Evolutionary conservation across 2,113 vertebrate genomes (phyloP).

Genomic region (Eretmochelys imbricata): DNA sequence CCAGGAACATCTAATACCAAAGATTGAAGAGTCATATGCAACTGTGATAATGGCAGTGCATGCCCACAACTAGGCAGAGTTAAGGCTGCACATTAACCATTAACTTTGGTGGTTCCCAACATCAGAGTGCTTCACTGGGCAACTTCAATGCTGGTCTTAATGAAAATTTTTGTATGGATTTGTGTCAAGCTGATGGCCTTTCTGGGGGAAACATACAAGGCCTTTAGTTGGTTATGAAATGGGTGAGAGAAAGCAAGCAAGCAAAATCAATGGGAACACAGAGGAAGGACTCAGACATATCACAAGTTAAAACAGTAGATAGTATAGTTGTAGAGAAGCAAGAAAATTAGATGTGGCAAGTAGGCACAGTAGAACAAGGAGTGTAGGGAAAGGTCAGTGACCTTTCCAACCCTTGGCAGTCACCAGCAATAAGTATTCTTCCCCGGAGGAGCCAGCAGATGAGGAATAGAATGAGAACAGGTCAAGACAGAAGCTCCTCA

Average conservation of each 20-base stretch:
- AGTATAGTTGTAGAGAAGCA: neutral
- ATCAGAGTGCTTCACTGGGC: neutral
- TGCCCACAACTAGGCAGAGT: neutral
- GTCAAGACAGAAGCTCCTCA: neutral
- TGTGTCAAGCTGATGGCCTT: neutral
- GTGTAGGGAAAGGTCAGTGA: neutral
- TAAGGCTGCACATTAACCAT: neutral
- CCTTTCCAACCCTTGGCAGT: neutral
- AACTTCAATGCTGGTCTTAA: neutral
- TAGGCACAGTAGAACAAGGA: neutral
- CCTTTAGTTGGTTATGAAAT: neutral
- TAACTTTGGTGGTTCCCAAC: neutral
- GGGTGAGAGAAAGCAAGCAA: neutral
- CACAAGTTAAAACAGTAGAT: neutral
- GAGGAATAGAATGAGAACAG: neutral
- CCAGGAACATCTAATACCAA: neutral
- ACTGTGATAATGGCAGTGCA: neutral
- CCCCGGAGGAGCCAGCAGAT: neutral
- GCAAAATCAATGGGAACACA: neutral
- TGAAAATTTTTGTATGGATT: neutral
- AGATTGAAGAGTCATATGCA: neutral
- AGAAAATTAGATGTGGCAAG: neutral
- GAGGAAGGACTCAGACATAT: neutral
- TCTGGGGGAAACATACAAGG: neutral
- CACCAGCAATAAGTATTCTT: neutral